phyloP scores from a whole-genome alignment of 2,888 invertebrate species.

The Apamea epomidion region DNA sequence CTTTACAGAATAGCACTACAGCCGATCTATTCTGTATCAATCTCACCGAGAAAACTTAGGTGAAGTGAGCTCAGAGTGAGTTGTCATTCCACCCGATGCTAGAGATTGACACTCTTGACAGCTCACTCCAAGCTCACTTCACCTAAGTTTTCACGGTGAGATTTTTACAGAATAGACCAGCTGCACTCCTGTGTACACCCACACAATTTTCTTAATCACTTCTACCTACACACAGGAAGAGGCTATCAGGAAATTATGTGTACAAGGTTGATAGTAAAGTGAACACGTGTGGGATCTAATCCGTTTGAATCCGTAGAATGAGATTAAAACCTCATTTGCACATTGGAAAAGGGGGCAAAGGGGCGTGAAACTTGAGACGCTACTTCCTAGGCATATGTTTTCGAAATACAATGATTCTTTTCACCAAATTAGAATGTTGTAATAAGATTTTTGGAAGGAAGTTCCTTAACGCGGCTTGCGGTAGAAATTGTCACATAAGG shows the following conservation, averaged over 20 bases:
- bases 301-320: not conserved
- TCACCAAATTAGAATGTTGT: not conserved
- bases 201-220: slow-evolving; percentile 6
- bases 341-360: not conserved
- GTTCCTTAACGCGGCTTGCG: not conserved
- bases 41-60: no score
- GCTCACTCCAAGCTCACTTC: no score
- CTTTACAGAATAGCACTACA: no score
- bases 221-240: slow-evolving; percentile 10
- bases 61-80: no score
- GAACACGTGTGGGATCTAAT: slow-evolving; percentile 32
- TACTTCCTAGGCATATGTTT: not conserved
- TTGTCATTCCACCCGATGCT: no score
- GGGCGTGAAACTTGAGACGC: not conserved
- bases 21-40: no score
- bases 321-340: slow-evolving; percentile 17
- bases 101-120: no score
- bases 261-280: not conserved
- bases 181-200: not conserved
- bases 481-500: not conserved
- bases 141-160: no score
- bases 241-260: slow-evolving; percentile 21
- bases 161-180: no score
- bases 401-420: not conserved
- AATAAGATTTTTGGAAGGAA: not conserved